A percentile compares a stretch with the other conserved stretches of the same genome.
These are phyloP conservation scores for Cactoblastis cactorum DNA, from an alignment of 2,888 invertebrate genomes.

Conservation along the genomic window DNA sequence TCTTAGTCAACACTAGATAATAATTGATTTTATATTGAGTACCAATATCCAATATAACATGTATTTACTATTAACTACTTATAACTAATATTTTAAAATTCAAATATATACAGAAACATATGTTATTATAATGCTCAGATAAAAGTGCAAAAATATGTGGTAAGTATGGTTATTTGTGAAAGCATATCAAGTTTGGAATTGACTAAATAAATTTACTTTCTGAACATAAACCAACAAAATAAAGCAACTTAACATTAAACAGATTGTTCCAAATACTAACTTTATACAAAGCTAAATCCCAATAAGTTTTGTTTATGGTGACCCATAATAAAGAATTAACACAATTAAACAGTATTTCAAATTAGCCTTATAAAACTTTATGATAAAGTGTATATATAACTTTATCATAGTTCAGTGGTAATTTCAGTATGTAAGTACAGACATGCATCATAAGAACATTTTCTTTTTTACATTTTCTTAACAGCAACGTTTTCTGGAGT, in stretches of 20 bases:
- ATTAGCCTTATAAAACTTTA: too few relatives aligned
- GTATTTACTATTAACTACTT: slow-evolving; percentile 63
- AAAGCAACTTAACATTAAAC: not conserved
- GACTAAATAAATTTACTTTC: too few relatives aligned
- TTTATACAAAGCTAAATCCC: too few relatives aligned
- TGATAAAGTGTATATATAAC: too few relatives aligned
- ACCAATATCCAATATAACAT: slow-evolving; percentile 26
- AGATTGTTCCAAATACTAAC: too few relatives aligned
- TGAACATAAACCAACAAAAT: too few relatives aligned
- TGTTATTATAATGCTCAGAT: slow-evolving; percentile 31
- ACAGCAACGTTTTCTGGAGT: not conserved
- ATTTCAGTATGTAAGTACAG: not conserved
- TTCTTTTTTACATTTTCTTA: not conserved
- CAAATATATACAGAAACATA: slow-evolving; percentile 71
- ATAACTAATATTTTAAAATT: slow-evolving; percentile 58
- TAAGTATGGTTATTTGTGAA: not conserved
- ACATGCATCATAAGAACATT: not conserved
- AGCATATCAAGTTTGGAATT: not conserved
- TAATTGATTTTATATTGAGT: slow-evolving; percentile 9
- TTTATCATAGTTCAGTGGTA: too few relatives aligned
- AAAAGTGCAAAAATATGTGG: slow-evolving; percentile 17
- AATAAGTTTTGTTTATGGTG: too few relatives aligned
- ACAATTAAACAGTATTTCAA: too few relatives aligned
- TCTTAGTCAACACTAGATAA: not conserved
- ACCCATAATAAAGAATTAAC: too few relatives aligned